These are phyloP conservation scores for Talpa occidentalis DNA, from an alignment of 2,113 vertebrate species.

Conservation along the genomic window DNA sequence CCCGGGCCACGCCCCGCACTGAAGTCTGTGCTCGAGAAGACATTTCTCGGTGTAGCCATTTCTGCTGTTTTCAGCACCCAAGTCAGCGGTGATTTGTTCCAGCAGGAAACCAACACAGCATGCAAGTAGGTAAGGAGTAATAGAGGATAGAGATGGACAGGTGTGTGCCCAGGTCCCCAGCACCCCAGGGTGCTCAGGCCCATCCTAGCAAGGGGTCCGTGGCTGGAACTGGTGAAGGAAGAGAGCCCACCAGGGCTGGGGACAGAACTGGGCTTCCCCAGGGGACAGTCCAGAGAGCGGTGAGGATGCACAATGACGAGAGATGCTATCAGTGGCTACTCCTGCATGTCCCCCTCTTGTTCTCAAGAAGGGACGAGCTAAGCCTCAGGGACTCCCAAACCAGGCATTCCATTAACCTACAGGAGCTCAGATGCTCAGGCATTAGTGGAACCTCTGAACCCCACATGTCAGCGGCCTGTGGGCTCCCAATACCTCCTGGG, in stretches of 20 bases:
- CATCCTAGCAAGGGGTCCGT: too few relatives aligned
- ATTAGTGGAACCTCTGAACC: not conserved
- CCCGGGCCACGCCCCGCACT: not conserved
- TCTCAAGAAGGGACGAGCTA: rapidly evolving
- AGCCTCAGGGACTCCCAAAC: not conserved
- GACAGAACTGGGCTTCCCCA: not conserved
- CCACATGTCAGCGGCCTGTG: rapidly evolving
- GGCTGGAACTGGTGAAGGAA: not conserved
- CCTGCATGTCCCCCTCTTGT: not conserved
- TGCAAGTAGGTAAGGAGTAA: too few relatives aligned
- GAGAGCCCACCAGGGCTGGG: rapidly evolving
- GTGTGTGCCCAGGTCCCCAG: not conserved
- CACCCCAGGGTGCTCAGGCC: not conserved
- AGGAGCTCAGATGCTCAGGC: not conserved
- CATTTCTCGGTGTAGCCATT: not conserved
- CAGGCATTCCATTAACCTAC: not conserved
- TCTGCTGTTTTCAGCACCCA: not conserved
- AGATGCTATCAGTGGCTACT: not conserved
- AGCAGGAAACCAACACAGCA: not conserved
- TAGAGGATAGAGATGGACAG: rapidly evolving
- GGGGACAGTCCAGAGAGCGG: not conserved
- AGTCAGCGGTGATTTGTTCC: not conserved
- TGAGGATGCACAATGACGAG: rapidly evolving
- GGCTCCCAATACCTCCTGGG: not conserved
- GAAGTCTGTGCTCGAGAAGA: not conserved